Evolutionary conservation across 2,797 vertebrate species (phyloP).

Genomic region (Psittacula derbiana): DNA sequence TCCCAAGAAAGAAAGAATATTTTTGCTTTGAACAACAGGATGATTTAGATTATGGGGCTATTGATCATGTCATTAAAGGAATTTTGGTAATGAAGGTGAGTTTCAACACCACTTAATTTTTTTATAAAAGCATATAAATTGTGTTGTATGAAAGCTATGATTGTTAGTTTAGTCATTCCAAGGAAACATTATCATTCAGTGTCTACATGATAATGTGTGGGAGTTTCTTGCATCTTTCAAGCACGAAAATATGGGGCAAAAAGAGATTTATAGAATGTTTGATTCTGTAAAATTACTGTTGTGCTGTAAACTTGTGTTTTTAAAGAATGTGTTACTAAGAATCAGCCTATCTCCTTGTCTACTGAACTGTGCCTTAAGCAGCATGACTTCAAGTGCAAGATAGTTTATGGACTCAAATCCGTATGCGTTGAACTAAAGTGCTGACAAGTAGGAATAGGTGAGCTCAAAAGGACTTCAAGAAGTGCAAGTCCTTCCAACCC

Average conservation of each 20-base stretch:
- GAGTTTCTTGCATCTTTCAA: not conserved
- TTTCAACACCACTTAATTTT: slow-evolving; percentile 21
- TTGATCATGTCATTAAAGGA: slow-evolving; percentile 81
- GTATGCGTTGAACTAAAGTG: not conserved
- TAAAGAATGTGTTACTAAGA: not conserved
- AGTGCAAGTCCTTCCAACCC: not conserved
- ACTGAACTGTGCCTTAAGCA: not conserved
- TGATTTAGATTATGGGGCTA: slow-evolving; percentile 80
- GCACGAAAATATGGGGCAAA: not conserved
- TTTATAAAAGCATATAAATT: not conserved
- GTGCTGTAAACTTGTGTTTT: not conserved
- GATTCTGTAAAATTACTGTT: not conserved
- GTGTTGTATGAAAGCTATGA: not conserved
- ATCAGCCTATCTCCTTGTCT: not conserved
- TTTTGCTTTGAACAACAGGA: slow-evolving; percentile 83
- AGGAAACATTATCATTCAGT: not conserved
- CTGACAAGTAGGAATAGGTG: not conserved
- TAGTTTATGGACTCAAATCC: not conserved
- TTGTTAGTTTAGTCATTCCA: not conserved
- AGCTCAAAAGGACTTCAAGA: not conserved
- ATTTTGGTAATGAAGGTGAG: slow-evolving; percentile 81
- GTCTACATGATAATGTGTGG: not conserved
- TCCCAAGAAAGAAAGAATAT: slow-evolving; percentile 84
- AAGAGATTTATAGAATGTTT: not conserved
- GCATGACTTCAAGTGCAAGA: not conserved